These are phyloP conservation scores for Pandion haliaetus DNA, from an alignment of 2,113 vertebrate species.

Conservation along the genomic window DNA sequence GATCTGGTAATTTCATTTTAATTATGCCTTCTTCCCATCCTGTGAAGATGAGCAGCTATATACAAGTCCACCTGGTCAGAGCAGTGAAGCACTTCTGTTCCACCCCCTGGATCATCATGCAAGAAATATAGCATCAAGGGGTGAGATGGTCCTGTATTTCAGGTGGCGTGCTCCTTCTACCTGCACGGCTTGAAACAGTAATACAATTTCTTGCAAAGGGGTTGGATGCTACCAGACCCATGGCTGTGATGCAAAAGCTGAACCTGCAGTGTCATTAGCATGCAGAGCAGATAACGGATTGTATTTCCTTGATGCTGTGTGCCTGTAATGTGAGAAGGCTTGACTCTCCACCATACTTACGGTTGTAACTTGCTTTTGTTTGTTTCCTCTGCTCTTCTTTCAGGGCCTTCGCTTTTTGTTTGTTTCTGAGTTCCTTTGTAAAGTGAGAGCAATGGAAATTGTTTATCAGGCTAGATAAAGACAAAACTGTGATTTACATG, in stretches of 20 bases:
- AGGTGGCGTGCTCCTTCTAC: constrained; percentile 52
- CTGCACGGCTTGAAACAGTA: constrained; percentile 53
- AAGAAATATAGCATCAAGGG: constrained; percentile 74
- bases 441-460: background rate
- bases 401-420: background rate
- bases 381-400: background rate
- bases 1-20: constrained; percentile 28
- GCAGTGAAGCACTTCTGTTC: constrained; percentile 77
- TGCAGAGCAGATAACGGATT: constrained; percentile 2
- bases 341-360: background rate
- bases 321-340: background rate
- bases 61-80: constrained; percentile 77
- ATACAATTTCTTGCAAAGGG: background rate
- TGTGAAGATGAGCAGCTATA: constrained; percentile 78
- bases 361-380: background rate
- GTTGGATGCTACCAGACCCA: background rate
- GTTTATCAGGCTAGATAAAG: background rate
- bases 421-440: background rate
- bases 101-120: constrained; percentile 75
- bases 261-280: background rate
- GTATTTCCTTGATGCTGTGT: background rate
- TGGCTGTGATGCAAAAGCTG: background rate
- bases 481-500: background rate
- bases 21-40: constrained; percentile 49
- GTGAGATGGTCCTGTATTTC: constrained; percentile 76